Base-by-base conservation (phyloP, 1,140 invertebrate species). In the Limonius californicus region DNA sequence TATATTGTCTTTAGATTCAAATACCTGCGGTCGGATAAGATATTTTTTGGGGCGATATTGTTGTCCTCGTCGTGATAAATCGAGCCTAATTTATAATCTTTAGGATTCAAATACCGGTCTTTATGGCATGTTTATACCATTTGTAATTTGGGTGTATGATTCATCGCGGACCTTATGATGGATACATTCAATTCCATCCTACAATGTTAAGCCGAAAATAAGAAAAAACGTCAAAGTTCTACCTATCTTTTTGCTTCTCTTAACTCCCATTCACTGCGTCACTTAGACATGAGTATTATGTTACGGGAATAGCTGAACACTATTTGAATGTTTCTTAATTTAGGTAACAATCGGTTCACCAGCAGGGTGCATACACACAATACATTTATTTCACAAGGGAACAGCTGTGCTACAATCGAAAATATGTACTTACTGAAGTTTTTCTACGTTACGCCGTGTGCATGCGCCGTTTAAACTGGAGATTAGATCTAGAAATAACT, bases 241-340 rank as follows among this genome's bases (percentile, higher is more conserved):
- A 6, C n/a, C 2, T 39, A 9, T 39, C 18, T 19, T 23, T 50
- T 47, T 19, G 2, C 7, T 20, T 35, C 20, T 30, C n/a, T n/a
- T n/a, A n/a, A n/a, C n/a, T n/a, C 19, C 19, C 16, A 30, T 30
- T 55, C 54, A 55, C 11, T 9, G 8, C 2, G 3, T 55, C 30
- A 3, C 21, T 35, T 9, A 35, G 15, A 32, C 12, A 18, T 27
- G 21, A 20, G 21, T 53, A 27, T 35, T 55, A 27, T 16, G 21
- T 35, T 55, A 55, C 21, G 6, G 12, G 12, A 53, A 53, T 19
- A 20, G 20, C 45, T 14, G 57, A 61, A 61, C 30, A 54, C 23
- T 50, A 19, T 61, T 47, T 54, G 59, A 61, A 61, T 61, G 59
- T 61, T 54, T 61, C 27, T 47, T 61, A 61, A 61, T 61, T 61